phyloP scores from a whole-genome alignment of 2,888 invertebrate species.

The Fragum fragum region DNA sequence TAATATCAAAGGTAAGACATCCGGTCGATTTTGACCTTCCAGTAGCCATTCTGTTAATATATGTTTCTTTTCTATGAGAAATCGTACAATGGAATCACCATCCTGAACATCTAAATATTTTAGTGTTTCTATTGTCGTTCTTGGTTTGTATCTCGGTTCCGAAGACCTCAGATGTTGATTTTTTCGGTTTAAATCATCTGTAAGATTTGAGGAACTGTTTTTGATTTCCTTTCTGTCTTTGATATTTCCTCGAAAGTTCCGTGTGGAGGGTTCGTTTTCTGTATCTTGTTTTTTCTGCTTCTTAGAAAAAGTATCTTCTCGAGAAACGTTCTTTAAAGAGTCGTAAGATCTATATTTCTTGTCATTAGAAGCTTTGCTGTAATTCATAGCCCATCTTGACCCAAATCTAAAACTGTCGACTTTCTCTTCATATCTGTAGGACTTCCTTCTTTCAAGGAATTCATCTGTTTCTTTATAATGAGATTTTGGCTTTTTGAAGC shows the following conservation, averaged over 20 bases:
- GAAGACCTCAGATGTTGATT: not conserved
- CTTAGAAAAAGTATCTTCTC: not conserved
- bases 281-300: not conserved
- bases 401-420: not conserved
- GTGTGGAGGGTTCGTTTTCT: not conserved
- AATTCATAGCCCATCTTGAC: not conserved
- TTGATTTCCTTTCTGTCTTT: not conserved
- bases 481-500: not conserved
- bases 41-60: not conserved
- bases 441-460: not conserved
- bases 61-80: not conserved
- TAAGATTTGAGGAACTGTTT: not conserved
- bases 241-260: not conserved
- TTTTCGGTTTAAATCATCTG: not conserved
- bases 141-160: not conserved
- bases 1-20: not conserved
- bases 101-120: not conserved
- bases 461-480: not conserved
- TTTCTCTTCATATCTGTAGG: not conserved
- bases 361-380: not conserved
- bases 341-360: not conserved
- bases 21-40: not conserved
- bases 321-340: not conserved
- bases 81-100: not conserved
- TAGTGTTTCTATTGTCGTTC: not conserved